Evolutionary conservation across 2,888 invertebrate species (phyloP).

Genomic region (Hermaeophaga mercurialis): DNA sequence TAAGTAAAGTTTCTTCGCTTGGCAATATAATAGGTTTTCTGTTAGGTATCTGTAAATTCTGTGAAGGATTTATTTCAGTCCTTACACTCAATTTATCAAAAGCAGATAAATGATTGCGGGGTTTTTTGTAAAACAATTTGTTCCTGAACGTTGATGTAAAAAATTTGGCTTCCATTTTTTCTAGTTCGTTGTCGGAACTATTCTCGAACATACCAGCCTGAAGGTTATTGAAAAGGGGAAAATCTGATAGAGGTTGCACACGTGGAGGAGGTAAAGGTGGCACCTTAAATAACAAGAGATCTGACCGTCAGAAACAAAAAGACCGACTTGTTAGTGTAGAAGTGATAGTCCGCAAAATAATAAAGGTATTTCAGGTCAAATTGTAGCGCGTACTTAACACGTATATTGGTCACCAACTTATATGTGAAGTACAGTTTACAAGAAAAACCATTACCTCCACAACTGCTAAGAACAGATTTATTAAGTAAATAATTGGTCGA

Average conservation of each 20-base stretch:
- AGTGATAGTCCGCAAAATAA: no score
- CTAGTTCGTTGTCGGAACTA: conserved; percentile 66
- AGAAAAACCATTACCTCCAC: no score
- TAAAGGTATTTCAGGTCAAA: no score
- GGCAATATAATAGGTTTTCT: conserved; percentile 56
- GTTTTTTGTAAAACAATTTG: conserved; percentile 49
- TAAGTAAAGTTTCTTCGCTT: conserved; percentile 60
- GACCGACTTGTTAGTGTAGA: no score
- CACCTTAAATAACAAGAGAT: conserved; percentile 32
- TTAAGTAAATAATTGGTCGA: no score
- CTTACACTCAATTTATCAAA: conserved; percentile 66
- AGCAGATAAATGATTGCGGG: conserved; percentile 50
- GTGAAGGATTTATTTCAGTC: conserved; percentile 57
- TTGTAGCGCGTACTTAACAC: no score
- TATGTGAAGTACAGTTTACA: no score
- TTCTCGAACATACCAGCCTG: conserved; percentile 58
- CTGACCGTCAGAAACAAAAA: no score
- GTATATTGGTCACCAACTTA: no score
- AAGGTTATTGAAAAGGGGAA: conserved; percentile 64
- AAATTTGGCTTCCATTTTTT: conserved; percentile 58
- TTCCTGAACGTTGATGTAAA: conserved; percentile 53
- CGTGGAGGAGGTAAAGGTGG: conserved; percentile 45
- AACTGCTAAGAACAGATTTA: no score
- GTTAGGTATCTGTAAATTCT: conserved; percentile 27
- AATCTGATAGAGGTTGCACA: conserved; percentile 55